Conservation (phyloP, 2,113 vertebrate species). For the Chaetura pelagica region DNA sequence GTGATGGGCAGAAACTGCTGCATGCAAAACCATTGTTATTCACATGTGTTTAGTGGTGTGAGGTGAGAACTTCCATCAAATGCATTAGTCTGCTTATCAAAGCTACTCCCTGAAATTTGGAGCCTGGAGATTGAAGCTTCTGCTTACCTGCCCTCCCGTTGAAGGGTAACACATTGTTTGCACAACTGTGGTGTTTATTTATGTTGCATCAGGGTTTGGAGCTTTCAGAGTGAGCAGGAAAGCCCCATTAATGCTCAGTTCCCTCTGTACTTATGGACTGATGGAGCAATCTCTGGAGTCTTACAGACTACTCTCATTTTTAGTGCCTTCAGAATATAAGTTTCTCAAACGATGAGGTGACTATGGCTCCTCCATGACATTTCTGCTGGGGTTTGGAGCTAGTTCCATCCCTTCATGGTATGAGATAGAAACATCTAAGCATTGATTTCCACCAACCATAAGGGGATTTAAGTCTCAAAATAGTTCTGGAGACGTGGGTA, state of each 20-base stretch:
- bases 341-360: fast-evolving
- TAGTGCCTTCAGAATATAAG: neutral
- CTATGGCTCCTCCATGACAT: neutral
- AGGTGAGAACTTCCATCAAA: neutral
- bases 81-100: neutral
- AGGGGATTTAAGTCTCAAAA: neutral
- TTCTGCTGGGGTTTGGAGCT: neutral
- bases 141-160: neutral
- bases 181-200: neutral
- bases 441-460: neutral
- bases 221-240: neutral
- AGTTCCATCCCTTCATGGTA: neutral
- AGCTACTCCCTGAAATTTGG: neutral
- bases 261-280: neutral
- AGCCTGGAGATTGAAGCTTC: neutral
- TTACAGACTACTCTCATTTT: neutral
- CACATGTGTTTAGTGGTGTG: neutral
- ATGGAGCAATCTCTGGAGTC: neutral
- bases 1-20: neutral
- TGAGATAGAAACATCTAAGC: neutral
- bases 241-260: neutral
- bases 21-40: neutral
- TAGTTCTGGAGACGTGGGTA: neutral
- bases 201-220: neutral
- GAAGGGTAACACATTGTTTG: neutral